Base-by-base conservation (phyloP, 1,140 invertebrate genomes). In the Pseudomyrmex pallidus region DNA sequence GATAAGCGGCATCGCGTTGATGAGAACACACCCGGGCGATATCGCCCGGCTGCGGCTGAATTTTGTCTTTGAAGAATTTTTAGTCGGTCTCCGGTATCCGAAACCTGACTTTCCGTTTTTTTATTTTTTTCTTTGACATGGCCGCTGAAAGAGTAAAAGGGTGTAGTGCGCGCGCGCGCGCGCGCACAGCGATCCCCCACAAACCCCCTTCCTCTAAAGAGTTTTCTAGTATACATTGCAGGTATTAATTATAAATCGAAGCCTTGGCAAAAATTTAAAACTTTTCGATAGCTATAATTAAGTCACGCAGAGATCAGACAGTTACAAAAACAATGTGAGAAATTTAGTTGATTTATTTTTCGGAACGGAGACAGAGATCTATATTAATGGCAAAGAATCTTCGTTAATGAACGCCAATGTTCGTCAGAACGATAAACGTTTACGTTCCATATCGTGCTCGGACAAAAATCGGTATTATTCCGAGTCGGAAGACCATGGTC, bases 41-140 rank as follows among this genome's bases (percentile, higher is more conserved):
- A 48, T 50, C 44, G 64, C 22, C 22, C 35, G 46, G 63, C 7
- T 22, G 82, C 20, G 20, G 48, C 52, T 22, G 50, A 85, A 86
- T 86, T 85, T 87, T 85, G 85, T 90, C 88, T 88, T 85, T 82
- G 84, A 86, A 86, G 88, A 90, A 89, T 88, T 91, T 90, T 90
- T 85, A 87, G 82, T 90, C 86, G 86, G 85, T 83, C 82, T 74
- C 46, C 35, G n/a, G 25, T 50, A 17, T 13, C 15, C 15, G 20
- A 59, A 46, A 61, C n/a, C n/a, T 56, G 56, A 62, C 17, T 72
- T 80, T 46, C 2, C 20, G 57, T 20, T 35, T 50, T 50, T 7
- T 17, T 46, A 35, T 35, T 35, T 35, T 35, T 0, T 35, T 35
- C 35, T 35, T 35, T 35, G 35, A 13, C 20, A 46, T 56, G 15